Evolutionary conservation across 2,113 vertebrate species (phyloP), one percentile per base, ranked within the genome.

Genomic region (Apodemus sylvaticus): DNA sequence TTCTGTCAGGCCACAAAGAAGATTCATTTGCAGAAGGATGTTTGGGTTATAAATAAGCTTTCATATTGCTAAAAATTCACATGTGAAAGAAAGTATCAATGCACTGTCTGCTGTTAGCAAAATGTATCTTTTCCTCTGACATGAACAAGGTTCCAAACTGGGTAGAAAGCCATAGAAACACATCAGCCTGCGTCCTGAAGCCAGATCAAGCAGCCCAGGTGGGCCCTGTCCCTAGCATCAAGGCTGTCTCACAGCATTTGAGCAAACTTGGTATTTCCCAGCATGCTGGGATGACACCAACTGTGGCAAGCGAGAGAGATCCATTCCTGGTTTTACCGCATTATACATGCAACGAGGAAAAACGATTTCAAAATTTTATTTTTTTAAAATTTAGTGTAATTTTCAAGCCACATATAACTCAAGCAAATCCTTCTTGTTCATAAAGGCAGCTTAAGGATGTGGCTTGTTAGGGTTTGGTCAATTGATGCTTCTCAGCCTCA

Each of bases 21-120:
- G 42, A 92, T 1, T 58, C 74, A 86, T 82, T 89, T 92, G 64
- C 53, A 86, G 74, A 42, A 92, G 36, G 26, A 13, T 14, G 24
- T 39, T n/a, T 91, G 58, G n/a, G 10, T 66, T 73, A 96, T 88
- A 89, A 95, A 31, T 77, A 62, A 70, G 42, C 68, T 93, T 93
- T 88, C 48, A 11, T 70, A 86, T 93, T 89, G 34, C 66, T 82
- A 10, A 64, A 73, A 96, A 91, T 68, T 91, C 19, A 4, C 12
- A 17, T 24, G 20, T 45, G 88, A 85, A 19, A 13, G 76, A 36
- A 73, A 90, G 55, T 26, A 85, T 16, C 42, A 77, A 86, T 5
- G 7, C 0, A 51, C 86, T 86, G 55, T 34, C 85, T 42, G 60
- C 60, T 91, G 87, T 76, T 89, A 93, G 76, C 53, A 93, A 79